Percentiles rank a stretch among this genome's conserved stretches.
Evolutionary conservation across 2,113 vertebrate species (phyloP).

Genomic region (Elephantulus edwardii): DNA sequence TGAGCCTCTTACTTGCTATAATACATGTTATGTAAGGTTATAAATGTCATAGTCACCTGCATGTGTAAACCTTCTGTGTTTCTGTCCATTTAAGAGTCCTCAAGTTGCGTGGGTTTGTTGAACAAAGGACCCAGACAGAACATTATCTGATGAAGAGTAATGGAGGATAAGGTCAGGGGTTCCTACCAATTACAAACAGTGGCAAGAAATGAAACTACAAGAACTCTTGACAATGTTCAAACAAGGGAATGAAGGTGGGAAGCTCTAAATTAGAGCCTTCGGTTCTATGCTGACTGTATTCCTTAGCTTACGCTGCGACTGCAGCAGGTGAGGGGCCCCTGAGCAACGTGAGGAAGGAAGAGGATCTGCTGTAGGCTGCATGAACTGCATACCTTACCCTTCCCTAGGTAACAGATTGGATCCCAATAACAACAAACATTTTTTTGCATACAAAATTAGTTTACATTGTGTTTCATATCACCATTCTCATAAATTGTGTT

Average conservation of each 20-base stretch:
- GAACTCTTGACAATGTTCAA: neutral
- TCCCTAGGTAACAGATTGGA: too few relatives aligned
- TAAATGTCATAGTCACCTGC: slow-evolving; percentile 78
- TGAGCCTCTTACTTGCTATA: slow-evolving; percentile 53
- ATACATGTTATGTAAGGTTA: slow-evolving; percentile 58
- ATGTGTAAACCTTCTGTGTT: slow-evolving; percentile 70
- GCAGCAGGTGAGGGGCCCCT: neutral
- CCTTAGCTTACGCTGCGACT: neutral
- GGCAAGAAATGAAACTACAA: slow-evolving; percentile 55
- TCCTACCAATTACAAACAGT: slow-evolving; percentile 54
- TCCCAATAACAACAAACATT: too few relatives aligned
- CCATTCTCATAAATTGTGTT: too few relatives aligned
- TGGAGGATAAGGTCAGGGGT: neutral
- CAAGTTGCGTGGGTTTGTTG: slow-evolving; percentile 46
- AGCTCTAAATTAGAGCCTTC: neutral
- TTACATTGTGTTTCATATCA: too few relatives aligned
- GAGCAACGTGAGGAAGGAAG: neutral
- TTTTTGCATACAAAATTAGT: too few relatives aligned
- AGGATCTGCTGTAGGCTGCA: too few relatives aligned
- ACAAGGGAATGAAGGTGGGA: neutral
- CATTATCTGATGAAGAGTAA: slow-evolving; percentile 56
- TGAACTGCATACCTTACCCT: too few relatives aligned
- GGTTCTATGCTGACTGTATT: neutral
- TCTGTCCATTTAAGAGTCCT: slow-evolving; percentile 57
- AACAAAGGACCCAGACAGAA: slow-evolving; percentile 41